Evolutionary conservation across 1,140 invertebrate genomes (phyloP).

Genomic region (Drosophila athabasca): DNA sequence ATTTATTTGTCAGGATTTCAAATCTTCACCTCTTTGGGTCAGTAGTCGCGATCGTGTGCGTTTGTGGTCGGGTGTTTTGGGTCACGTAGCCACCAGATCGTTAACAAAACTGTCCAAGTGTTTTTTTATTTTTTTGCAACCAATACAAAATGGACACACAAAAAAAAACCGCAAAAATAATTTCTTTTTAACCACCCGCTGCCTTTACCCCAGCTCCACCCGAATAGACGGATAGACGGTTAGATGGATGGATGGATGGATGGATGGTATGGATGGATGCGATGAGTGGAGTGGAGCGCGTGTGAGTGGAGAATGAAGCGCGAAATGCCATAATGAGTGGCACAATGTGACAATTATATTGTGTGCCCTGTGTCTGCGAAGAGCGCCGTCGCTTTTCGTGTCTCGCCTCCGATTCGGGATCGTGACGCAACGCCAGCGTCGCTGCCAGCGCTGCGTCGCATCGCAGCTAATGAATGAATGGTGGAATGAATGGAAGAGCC

Average conservation of each 20-base stretch:
- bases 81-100: conserved; percentile 38
- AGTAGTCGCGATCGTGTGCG: conserved; percentile 37
- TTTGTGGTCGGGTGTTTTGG: conserved; percentile 10
- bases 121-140: conserved; percentile 19
- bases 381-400: conserved; percentile 28
- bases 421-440: conserved; percentile 59
- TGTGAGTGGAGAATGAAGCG: conserved; percentile 34
- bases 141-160: conserved; percentile 26
- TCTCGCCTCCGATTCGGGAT: conserved; percentile 32
- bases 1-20: conserved; percentile 12
- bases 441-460: not conserved
- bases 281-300: not conserved
- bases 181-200: conserved; percentile 48
- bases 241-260: conserved; percentile 25
- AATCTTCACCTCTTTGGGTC: conserved; percentile 36
- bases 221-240: conserved; percentile 24
- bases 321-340: conserved; percentile 71
- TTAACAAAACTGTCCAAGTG: conserved; percentile 33
- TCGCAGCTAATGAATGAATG: conserved; percentile 43
- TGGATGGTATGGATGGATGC: conserved; percentile 18
- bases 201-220: conserved; percentile 5
- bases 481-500: conserved; percentile 32
- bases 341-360: conserved; percentile 76
- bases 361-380: conserved; percentile 23
- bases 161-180: conserved; percentile 39